Evolutionary conservation across 2,888 invertebrate species (phyloP), one percentile per base, ranked within the genome.

Genomic region (Drosophila fungiperda): DNA sequence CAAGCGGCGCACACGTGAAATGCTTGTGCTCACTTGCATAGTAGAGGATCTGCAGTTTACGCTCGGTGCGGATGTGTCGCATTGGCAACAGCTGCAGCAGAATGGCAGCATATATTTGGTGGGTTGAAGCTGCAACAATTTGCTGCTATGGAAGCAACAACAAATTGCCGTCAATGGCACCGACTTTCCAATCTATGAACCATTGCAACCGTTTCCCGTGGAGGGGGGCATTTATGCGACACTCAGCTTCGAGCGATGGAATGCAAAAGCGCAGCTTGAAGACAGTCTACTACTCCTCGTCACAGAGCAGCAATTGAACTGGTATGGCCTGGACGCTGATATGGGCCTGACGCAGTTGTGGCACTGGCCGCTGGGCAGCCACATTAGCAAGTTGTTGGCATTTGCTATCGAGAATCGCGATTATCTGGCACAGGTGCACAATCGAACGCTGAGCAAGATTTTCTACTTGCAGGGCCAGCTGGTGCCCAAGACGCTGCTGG

Each of bases 401-500:
- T 93, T 92, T 26, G 69, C 66, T 11, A 68, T 87, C 12, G 89
- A 90, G 5, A 77, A 81, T 32, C 69, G 73, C 0, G 78, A 91
- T 1, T 91, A 87, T 48, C 62, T 93, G 7, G 80, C 84, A 0
- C 68, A 92, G 6, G 69, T 83, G 3, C 83, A 85, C 0, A 82
- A 89, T 62, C 74, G 70, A 2, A 81, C 85, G 1, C 66, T 92
- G 0, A 92, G 90, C 66, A 89, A 93, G 93, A 93, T 70, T 71
- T 91, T 17, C 73, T 93, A 5, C 70, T 93, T 1, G 8, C 90
- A 90, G 49, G 93, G 93, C 0, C 78, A 90, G 38, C 89, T 93
- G 36, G 38, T 88, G 26, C 85, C 92, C 0, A 92, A 90, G 65
- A 92, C 92, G 1, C 85, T 93, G 48, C 77, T 93, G 11, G 92